A percentile compares a stretch with the other conserved stretches of the same genome.
Evolutionary conservation across 2,113 vertebrate species (phyloP).

Genomic region (Toxostoma redivivum): DNA sequence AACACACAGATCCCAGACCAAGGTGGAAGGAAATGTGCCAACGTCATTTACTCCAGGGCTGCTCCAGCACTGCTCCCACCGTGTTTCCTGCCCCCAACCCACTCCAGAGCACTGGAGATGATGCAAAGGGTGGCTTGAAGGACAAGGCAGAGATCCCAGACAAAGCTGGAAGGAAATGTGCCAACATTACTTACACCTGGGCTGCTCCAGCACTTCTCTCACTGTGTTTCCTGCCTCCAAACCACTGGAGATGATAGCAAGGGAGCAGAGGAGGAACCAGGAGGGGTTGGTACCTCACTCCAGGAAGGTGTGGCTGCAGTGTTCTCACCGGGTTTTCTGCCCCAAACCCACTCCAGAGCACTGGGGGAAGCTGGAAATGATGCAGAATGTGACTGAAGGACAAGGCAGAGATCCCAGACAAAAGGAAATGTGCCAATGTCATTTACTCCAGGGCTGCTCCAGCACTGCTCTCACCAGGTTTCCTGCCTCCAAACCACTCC

Average conservation of each 20-base stretch:
- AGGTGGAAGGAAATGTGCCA: conserved; percentile 8
- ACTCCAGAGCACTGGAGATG: background rate
- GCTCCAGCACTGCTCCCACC: background rate
- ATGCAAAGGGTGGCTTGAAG: background rate
- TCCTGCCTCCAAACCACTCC: background rate
- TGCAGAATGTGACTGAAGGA: background rate
- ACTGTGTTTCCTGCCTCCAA: too few species aligned
- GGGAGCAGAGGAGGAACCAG: background rate
- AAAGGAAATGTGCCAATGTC: background rate
- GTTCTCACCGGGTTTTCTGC: conserved; percentile 5
- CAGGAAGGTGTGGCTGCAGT: background rate
- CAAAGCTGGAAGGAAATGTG: conserved; percentile 2
- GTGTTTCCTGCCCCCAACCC: background rate
- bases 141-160: background rate
- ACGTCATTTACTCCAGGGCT: background rate
- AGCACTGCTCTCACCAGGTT: background rate
- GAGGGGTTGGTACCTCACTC: background rate
- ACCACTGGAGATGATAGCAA: too few species aligned
- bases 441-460: background rate
- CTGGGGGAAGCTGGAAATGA: background rate
- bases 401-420: background rate
- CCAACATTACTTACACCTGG: too few species aligned
- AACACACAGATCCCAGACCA: background rate
- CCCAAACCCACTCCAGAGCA: background rate
- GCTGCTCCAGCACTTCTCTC: too few species aligned